phyloP scores from a whole-genome alignment of 1,140 invertebrate species.

The Physella acuta region DNA sequence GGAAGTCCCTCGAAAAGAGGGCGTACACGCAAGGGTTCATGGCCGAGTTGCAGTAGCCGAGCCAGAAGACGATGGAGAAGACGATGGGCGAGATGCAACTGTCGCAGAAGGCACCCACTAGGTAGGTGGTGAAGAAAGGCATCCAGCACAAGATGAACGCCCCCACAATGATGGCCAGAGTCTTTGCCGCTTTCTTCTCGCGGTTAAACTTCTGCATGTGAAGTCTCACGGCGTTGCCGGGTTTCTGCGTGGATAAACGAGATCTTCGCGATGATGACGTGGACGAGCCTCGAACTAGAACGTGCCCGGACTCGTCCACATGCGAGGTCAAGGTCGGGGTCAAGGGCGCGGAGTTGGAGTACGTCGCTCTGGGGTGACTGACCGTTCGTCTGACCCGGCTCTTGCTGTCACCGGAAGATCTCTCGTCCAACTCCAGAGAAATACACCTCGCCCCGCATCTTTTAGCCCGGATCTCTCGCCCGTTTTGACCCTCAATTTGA shows the following conservation, averaged over 20 bases:
- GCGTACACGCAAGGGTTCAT: constrained; percentile 95
- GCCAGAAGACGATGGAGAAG: constrained; percentile 69
- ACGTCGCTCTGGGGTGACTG: not conserved
- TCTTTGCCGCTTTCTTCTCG: constrained; percentile 79
- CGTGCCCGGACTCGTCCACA: not conserved
- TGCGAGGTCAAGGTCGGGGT: not conserved
- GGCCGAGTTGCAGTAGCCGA: constrained; percentile 95
- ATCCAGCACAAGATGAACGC: constrained; percentile 98
- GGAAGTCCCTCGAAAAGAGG: constrained; percentile 96
- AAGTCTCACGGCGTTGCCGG: constrained; percentile 16
- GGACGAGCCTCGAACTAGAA: not conserved
- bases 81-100: constrained; percentile 25
- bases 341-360: not conserved
- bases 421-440: constrained; percentile 20
- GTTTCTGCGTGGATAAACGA: constrained; percentile 9
- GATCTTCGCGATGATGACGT: not conserved
- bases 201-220: constrained; percentile 33
- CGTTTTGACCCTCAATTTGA: not conserved
- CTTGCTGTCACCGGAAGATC: constrained; percentile 10
- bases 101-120: constrained; percentile 61
- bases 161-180: constrained; percentile 95
- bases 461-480: not conserved
- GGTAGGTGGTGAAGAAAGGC: constrained; percentile 86
- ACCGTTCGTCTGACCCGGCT: not conserved
- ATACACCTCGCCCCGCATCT: not conserved